Conservation (phyloP, 2,888 invertebrate genomes). For the Biston betularia region DNA sequence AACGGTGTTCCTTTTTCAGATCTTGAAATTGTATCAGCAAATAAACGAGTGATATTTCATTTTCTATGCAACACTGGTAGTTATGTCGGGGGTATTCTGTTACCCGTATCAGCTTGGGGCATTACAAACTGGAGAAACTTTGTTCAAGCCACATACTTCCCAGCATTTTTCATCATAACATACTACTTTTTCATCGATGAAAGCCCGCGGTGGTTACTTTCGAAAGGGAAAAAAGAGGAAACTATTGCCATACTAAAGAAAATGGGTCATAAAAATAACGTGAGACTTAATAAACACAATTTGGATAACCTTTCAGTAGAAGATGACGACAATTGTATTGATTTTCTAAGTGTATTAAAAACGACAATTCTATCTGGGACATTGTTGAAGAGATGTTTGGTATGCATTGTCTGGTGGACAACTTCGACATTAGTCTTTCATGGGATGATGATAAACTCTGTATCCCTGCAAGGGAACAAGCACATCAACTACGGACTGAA, state of each 20-base stretch:
- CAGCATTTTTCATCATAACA: conserved; percentile 88
- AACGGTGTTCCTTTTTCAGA: conserved; percentile 65
- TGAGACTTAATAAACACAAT: conserved; percentile 59
- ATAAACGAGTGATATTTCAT: conserved; percentile 64
- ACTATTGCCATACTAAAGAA: conserved; percentile 87
- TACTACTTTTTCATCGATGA: conserved; percentile 90
- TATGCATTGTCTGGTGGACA: conserved; percentile 79
- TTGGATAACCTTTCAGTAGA: conserved; percentile 54
- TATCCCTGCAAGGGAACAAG: conserved; percentile 90
- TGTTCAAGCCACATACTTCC: conserved; percentile 88
- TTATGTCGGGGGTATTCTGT: conserved; percentile 56
- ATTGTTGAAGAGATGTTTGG: conserved; percentile 66
- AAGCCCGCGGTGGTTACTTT: conserved; percentile 92
- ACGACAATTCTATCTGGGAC: conserved; percentile 66
- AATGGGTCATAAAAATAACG: conserved; percentile 82
- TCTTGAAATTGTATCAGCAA: conserved; percentile 69
- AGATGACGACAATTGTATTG: conserved; percentile 54
- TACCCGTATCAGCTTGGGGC: conserved; percentile 63
- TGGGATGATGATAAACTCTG: conserved; percentile 91
- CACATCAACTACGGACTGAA: conserved; percentile 90
- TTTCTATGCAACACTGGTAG: conserved; percentile 62
- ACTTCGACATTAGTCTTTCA: conserved; percentile 92
- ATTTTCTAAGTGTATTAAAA: conserved; percentile 59
- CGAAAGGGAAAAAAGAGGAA: conserved; percentile 88
- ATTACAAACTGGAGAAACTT: conserved; percentile 89